Evolutionary conservation across 2,888 invertebrate genomes (phyloP).

Genomic region (Arctia plantaginis): DNA sequence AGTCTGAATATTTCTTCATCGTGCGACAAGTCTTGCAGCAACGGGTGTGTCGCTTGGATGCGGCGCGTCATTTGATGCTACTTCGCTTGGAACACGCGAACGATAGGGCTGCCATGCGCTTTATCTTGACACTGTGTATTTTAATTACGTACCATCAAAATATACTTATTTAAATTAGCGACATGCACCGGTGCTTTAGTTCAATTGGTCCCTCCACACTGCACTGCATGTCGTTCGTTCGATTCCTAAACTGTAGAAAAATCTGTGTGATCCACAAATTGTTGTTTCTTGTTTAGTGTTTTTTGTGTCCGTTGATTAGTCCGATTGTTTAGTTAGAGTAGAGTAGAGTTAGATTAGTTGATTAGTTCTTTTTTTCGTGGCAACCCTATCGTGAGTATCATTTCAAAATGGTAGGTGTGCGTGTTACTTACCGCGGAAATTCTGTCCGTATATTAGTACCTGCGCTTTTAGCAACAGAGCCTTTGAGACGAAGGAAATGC

Average conservation of each 20-base stretch:
- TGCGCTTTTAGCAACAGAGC: slow-evolving; percentile 36
- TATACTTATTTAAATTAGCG: neutral
- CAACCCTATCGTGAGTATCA: slow-evolving; percentile 34
- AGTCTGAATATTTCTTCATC: slow-evolving; percentile 33
- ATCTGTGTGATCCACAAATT: no score
- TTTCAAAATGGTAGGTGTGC: slow-evolving; percentile 31
- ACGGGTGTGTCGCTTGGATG: slow-evolving; percentile 23
- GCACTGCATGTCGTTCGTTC: no score
- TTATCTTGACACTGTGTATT: neutral
- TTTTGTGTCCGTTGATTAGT: no score
- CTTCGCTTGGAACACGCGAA: slow-evolving; percentile 34
- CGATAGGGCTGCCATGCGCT: slow-evolving; percentile 30
- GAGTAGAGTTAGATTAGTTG: no score
- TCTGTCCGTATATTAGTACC: slow-evolving; percentile 21
- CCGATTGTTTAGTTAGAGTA: no score
- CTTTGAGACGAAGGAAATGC: slow-evolving; percentile 48
- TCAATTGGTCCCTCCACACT: no score
- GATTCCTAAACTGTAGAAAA: no score
- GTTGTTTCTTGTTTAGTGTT: no score
- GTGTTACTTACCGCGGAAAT: slow-evolving; percentile 37
- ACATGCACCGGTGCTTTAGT: no score
- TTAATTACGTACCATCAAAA: neutral
- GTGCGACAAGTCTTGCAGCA: slow-evolving; percentile 32
- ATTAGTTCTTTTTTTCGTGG: neutral
- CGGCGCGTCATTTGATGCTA: slow-evolving; percentile 50